These are phyloP conservation scores for Lymantria monacha DNA, from an alignment of 2,888 invertebrate species.

Conservation along the genomic window DNA sequence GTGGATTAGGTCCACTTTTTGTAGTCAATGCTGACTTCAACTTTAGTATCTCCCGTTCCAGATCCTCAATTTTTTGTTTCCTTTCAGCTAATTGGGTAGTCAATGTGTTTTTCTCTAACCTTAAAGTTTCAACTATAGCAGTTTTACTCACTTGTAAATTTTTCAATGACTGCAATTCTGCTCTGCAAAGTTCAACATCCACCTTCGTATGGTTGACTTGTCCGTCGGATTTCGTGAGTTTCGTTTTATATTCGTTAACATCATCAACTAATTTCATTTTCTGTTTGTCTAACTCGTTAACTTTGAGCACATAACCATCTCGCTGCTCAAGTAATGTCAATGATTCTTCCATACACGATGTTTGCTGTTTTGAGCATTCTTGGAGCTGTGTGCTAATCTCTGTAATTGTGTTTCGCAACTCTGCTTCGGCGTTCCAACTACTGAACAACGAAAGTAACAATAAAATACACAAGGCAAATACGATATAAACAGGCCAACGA, in stretches of 20 bases:
- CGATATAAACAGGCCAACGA: slow-evolving; percentile 76
- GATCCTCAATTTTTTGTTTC: slow-evolving; percentile 63
- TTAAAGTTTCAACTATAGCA: slow-evolving; percentile 68
- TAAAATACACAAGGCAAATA: slow-evolving; percentile 68
- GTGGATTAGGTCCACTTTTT: slow-evolving; percentile 56
- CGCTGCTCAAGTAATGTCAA: slow-evolving; percentile 65
- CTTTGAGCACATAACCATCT: slow-evolving; percentile 60
- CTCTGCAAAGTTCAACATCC: slow-evolving; percentile 68
- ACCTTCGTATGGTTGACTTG: slow-evolving; percentile 64
- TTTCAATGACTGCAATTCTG: slow-evolving; percentile 71
- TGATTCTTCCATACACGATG: slow-evolving; percentile 69
- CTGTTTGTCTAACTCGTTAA: slow-evolving; percentile 59
- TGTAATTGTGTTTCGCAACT: slow-evolving; percentile 60
- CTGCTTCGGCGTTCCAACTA: slow-evolving; percentile 71
- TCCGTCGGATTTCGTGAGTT: slow-evolving; percentile 57
- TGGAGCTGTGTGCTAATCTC: slow-evolving; percentile 65
- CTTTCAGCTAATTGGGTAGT: slow-evolving; percentile 62
- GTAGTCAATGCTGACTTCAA: slow-evolving; percentile 62
- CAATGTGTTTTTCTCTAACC: slow-evolving; percentile 70
- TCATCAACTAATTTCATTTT: slow-evolving; percentile 56
- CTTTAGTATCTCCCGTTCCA: slow-evolving; percentile 65
- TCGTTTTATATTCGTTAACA: slow-evolving; percentile 51
- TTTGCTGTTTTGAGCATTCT: slow-evolving; percentile 68
- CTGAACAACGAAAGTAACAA: slow-evolving; percentile 74
- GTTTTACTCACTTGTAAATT: slow-evolving; percentile 73